Percentiles rank a stretch among this genome's conserved stretches.
Evolutionary conservation across 2,113 vertebrate species (phyloP).

Genomic region (Corythornis vintsioides): DNA sequence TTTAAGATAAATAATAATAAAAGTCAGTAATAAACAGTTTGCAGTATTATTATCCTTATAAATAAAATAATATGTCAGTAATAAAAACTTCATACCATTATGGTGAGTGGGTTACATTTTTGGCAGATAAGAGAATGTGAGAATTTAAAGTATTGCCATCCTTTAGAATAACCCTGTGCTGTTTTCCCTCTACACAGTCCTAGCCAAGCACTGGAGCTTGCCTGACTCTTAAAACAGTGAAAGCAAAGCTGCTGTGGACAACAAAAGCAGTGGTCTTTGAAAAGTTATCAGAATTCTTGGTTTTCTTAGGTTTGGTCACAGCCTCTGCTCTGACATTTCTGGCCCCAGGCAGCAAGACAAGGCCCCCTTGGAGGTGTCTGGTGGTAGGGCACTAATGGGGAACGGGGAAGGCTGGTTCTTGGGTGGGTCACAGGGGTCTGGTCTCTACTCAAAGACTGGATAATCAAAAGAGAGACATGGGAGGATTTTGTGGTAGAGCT

Average conservation of each 20-base stretch:
- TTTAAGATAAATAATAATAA: not conserved
- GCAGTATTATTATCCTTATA: not conserved
- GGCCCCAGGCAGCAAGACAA: not conserved
- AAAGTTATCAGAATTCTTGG: not conserved
- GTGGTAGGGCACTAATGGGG: not conserved
- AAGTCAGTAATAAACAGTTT: not conserved
- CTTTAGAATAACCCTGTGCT: not conserved
- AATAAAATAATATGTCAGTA: not conserved
- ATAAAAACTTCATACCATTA: not conserved
- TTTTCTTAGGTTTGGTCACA: not conserved
- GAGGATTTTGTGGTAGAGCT: not conserved
- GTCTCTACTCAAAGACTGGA: not conserved
- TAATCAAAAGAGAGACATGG: not conserved
- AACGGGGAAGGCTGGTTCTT: not conserved
- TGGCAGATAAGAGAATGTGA: not conserved
- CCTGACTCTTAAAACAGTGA: not conserved
- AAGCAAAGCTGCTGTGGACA: not conserved
- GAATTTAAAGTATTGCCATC: not conserved
- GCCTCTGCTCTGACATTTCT: not conserved
- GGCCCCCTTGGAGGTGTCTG: not conserved
- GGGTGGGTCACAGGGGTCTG: not conserved
- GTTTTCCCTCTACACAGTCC: not conserved
- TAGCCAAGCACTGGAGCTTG: not conserved
- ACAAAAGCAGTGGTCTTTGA: not conserved
- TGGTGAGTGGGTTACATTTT: not conserved